A percentile compares a stretch with the other conserved stretches of the same genome.
phyloP scores from a whole-genome alignment of 92 coral and sea anemone species.

The Palythoa heliodiscus region DNA sequence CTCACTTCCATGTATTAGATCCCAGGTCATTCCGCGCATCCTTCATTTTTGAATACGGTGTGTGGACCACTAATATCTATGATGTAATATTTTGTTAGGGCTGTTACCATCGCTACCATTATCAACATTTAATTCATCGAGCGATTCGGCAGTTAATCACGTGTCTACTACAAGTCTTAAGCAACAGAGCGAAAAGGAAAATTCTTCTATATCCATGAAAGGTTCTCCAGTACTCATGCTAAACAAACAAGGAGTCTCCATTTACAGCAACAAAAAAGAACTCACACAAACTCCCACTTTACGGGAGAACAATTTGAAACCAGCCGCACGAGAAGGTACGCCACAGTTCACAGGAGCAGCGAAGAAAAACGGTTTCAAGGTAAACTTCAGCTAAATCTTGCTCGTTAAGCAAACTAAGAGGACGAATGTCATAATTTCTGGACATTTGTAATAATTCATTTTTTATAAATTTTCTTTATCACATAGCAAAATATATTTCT shows the following conservation, averaged over 20 bases:
- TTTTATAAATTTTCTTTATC: too few relatives aligned
- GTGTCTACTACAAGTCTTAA: neutral
- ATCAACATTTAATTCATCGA: neutral
- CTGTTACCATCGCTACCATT: conserved; percentile 23
- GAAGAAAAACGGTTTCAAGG: neutral
- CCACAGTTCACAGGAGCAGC: neutral
- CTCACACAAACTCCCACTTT: neutral
- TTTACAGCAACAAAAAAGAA: neutral
- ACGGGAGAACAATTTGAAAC: neutral
- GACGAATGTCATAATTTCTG: too few relatives aligned
- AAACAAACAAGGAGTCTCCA: neutral
- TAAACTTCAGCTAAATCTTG: neutral
- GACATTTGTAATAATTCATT: too few relatives aligned
- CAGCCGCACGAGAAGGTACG: neutral
- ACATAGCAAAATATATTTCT: too few relatives aligned
- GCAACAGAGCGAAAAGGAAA: neutral
- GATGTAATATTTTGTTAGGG: neutral
- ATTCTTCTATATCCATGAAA: too few relatives aligned
- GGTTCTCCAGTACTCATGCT: neutral
- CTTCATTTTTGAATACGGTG: neutral
- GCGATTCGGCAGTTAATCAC: neutral
- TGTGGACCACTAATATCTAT: neutral
- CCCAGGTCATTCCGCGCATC: too few relatives aligned
- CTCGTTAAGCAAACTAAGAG: neutral
- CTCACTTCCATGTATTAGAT: neutral